phyloP scores from a whole-genome alignment of 2,113 vertebrate species.

The Xenus cinereus region DNA sequence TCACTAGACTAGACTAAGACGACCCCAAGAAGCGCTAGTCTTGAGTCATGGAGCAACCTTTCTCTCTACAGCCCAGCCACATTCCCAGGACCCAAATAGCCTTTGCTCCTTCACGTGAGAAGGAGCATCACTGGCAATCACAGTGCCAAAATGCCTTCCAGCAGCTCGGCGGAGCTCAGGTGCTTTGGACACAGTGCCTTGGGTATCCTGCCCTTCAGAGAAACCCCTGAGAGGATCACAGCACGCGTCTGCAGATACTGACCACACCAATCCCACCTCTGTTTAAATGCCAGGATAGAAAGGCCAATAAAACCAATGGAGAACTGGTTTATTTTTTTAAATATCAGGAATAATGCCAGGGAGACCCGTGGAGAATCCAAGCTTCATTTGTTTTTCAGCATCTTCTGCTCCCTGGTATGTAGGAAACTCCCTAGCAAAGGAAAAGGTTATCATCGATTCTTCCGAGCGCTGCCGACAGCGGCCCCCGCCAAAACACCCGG shows the following conservation, averaged over 20 bases:
- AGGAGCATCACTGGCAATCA: rapidly evolving
- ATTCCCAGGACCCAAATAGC: not conserved
- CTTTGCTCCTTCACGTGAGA: not conserved
- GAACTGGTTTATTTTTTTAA: not conserved
- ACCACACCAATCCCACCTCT: not conserved
- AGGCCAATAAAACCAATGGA: not conserved
- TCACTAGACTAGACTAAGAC: not conserved
- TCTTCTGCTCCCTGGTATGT: not conserved
- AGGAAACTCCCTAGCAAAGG: not conserved
- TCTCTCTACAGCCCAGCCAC: not conserved
- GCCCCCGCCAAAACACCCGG: not conserved
- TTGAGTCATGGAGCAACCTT: not conserved
- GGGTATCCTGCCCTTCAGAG: not conserved
- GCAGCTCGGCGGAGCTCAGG: not conserved
- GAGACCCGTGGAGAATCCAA: slow-evolving; percentile 1
- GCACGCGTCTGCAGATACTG: not conserved
- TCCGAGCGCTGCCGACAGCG: rapidly evolving
- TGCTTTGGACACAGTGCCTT: rapidly evolving
- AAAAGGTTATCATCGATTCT: slow-evolving; percentile 43
- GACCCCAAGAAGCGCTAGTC: not conserved
- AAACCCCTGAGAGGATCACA: not conserved
- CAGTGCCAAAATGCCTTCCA: not conserved
- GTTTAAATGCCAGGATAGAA: slow-evolving; percentile 44
- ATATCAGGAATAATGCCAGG: slow-evolving; percentile 44
- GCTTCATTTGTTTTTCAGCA: slow-evolving; percentile 32